These are phyloP conservation scores for Idaea biselata DNA, from an alignment of 2,888 invertebrate genomes.

Conservation along the genomic window DNA sequence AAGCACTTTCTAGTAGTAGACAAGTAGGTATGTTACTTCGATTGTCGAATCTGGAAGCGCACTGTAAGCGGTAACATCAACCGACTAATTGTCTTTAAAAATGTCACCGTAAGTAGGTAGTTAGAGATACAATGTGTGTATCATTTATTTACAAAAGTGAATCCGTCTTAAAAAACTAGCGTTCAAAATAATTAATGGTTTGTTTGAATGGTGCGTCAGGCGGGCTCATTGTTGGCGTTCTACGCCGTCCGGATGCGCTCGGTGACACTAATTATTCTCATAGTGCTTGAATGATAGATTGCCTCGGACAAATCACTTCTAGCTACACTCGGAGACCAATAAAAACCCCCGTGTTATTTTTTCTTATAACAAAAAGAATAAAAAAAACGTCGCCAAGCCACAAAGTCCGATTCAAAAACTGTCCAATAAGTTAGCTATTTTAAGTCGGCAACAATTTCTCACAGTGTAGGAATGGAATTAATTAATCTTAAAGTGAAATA, in stretches of 20 bases:
- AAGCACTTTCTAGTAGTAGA: background rate
- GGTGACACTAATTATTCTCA: slow-evolving; percentile 80
- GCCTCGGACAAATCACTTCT: slow-evolving; percentile 78
- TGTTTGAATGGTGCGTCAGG: slow-evolving; percentile 77
- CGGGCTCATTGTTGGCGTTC: slow-evolving; percentile 72
- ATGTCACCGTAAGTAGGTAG: slow-evolving; percentile 76
- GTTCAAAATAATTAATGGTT: slow-evolving; percentile 78
- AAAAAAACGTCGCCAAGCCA: slow-evolving; percentile 51
- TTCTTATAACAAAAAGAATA: slow-evolving; percentile 49
- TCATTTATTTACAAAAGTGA: slow-evolving; percentile 78
- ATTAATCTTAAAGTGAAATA: slow-evolving; percentile 11
- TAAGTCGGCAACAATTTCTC: background rate
- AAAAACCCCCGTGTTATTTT: slow-evolving; percentile 73
- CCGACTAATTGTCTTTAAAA: slow-evolving; percentile 62
- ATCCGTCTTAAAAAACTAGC: slow-evolving; percentile 74
- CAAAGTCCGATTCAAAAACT: slow-evolving; percentile 2
- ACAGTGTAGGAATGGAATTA: slow-evolving; percentile 1
- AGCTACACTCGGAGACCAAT: slow-evolving; percentile 63
- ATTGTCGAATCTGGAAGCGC: background rate
- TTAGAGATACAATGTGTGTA: slow-evolving; percentile 74
- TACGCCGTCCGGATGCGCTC: slow-evolving; percentile 71
- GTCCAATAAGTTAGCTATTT: background rate
- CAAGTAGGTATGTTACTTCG: background rate
- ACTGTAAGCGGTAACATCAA: slow-evolving; percentile 44
- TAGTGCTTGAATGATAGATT: slow-evolving; percentile 79